Conservation (phyloP, 2,888 invertebrate species). For the Cerceris ruficornis region DNA sequence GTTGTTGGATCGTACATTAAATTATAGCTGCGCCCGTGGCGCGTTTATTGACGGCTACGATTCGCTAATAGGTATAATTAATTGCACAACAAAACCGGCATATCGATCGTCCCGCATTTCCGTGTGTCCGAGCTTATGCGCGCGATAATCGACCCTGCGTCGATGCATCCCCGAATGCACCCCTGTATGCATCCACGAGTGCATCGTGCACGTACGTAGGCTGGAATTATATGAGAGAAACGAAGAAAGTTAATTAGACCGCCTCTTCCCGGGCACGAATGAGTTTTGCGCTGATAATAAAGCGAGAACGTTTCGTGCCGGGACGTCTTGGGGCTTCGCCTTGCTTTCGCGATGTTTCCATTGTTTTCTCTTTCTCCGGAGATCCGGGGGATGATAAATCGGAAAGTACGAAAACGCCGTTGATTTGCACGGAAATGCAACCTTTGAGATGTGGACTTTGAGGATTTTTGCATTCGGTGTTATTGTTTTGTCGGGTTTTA, state of each 20-base stretch:
- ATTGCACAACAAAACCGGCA: constrained; percentile 62
- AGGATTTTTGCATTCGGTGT: no score
- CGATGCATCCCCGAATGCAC: neutral
- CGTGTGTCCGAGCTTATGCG: constrained; percentile 1
- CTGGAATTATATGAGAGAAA: constrained; percentile 32
- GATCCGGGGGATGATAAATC: no score
- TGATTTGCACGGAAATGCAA: no score
- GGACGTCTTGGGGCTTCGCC: neutral
- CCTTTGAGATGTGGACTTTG: no score
- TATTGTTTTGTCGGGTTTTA: no score
- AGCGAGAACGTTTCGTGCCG: constrained; percentile 34
- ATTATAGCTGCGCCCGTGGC: constrained; percentile 47
- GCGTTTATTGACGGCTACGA: constrained; percentile 59
- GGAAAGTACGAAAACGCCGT: no score
- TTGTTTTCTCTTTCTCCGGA: no score
- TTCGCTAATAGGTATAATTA: constrained; percentile 65
- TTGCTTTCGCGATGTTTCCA: no score
- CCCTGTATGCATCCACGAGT: constrained; percentile 1
- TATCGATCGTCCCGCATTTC: constrained; percentile 41
- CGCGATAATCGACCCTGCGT: neutral
- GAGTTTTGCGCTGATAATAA: constrained; percentile 48
- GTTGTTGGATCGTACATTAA: constrained; percentile 59
- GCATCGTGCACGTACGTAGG: constrained; percentile 13
- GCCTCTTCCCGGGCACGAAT: constrained; percentile 12
- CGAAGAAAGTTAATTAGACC: constrained; percentile 48